Evolutionary conservation across 2,113 vertebrate species (phyloP), one percentile per base, ranked within the genome.

Genomic region (Motacilla tschutschensis): DNA sequence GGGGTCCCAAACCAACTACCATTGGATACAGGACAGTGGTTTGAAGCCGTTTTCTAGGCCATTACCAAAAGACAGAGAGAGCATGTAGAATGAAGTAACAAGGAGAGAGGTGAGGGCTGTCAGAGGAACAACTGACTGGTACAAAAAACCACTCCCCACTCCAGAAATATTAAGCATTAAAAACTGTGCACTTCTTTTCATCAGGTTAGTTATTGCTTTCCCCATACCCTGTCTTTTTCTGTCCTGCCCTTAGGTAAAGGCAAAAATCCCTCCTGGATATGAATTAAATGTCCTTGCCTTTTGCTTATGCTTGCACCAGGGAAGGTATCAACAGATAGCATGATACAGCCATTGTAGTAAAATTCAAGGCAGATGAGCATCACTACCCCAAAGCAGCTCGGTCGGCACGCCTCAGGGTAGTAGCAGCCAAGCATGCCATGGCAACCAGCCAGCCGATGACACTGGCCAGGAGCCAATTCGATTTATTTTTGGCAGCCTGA

Each of bases 401-500:
- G 90, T 36, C 58, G 2, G 79, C 71, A 79, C 3, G 8, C 66
- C 89, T 83, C 66, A 41, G 3, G 6, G 40, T 77, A 88, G 40
- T 16, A 62, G 66, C 59, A 93, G 74, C 83, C 80, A 87, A 87
- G 60, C 72, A 19, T 41, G 63, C 62, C 78, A 44, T 77, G 92
- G 89, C 79, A 93, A 85, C 75, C 63, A 93, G 87, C 92, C 91
- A 91, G 58, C 53, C 4, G 5, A 50, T 75, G 78, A 84, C 70
- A 58, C 50, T 92, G 89, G 89, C 79, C 60, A 73, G 55, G 29
- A 94, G 80, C 86, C 93, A 89, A 54, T 66, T 88, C 67, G 59
- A 92, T 93, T 69, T 86, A 85, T 89, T 87, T 93, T 92, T 94
- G 89, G 86, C 89, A 91, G 82, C 38, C 75, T 53, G 51, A 53